Percentiles rank a stretch among this genome's conserved stretches.
phyloP scores from a whole-genome alignment of 2,797 vertebrate species.

The Coilia nasus region DNA sequence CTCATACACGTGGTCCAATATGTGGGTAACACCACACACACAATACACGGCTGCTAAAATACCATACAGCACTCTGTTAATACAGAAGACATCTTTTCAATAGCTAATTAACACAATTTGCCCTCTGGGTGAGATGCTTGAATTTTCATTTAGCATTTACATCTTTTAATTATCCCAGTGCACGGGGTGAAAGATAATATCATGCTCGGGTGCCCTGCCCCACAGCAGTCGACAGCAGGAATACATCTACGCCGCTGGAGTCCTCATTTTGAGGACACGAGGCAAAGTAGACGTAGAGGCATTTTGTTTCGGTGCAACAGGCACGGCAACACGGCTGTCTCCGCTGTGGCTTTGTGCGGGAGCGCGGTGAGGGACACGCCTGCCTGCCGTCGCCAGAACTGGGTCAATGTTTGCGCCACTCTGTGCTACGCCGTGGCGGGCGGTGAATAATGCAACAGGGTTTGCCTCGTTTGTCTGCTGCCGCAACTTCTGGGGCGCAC shows the following conservation, averaged over 20 bases:
- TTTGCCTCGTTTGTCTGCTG: conserved; percentile 45
- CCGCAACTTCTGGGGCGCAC: conserved; percentile 22
- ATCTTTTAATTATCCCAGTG: not conserved
- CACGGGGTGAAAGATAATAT: not conserved
- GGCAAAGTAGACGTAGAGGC: too few species aligned
- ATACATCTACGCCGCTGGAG: not conserved
- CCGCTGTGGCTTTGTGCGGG: not conserved
- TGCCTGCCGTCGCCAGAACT: conserved; percentile 35
- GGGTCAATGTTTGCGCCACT: conserved; percentile 47
- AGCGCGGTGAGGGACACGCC: not conserved
- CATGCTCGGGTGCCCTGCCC: not conserved
- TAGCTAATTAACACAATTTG: not conserved
- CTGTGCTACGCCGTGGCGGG: not conserved
- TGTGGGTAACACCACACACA: not conserved
- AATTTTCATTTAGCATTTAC: not conserved
- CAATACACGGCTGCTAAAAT: not conserved
- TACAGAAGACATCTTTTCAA: not conserved
- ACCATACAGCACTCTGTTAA: not conserved
- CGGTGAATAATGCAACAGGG: conserved; percentile 51
- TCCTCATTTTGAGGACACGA: too few species aligned
- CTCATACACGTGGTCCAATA: not conserved
- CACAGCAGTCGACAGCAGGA: not conserved
- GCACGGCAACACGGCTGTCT: not conserved
- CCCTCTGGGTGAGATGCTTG: not conserved
- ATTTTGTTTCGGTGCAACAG: too few species aligned